Conservation (phyloP, 2,113 vertebrate species). For the Notechis scutatus region DNA sequence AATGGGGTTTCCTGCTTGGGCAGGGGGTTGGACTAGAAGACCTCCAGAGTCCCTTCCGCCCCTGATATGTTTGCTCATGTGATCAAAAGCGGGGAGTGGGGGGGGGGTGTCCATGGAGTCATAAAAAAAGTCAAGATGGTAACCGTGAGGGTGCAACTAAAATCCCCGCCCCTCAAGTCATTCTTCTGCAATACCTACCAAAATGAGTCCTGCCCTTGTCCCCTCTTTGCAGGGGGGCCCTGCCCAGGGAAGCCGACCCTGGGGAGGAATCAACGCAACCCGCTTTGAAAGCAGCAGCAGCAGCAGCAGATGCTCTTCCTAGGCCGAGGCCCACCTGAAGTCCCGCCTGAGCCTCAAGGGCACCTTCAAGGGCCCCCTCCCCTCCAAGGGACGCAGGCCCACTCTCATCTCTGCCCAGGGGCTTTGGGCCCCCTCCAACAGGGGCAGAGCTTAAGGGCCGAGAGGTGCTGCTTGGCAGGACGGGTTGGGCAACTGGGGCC, state of each 20-base stretch:
- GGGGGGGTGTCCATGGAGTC: background rate
- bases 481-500: conserved; percentile 19
- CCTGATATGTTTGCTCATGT: background rate
- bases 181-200: background rate
- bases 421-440: background rate
- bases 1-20: background rate
- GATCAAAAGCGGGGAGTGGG: background rate
- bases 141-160: background rate
- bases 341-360: background rate
- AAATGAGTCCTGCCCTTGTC: background rate
- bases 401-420: background rate
- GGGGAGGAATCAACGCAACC: background rate
- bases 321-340: background rate
- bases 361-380: no score
- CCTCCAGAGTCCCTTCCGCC: background rate
- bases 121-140: background rate
- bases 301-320: background rate
- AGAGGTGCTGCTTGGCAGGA: conserved; percentile 38
- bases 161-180: background rate
- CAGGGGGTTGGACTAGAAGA: background rate
- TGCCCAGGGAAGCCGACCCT: background rate
- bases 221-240: background rate
- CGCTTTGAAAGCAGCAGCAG: background rate
- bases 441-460: conserved; percentile 21
- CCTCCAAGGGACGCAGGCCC: background rate